A percentile compares a stretch with the other conserved stretches of the same genome.
These are phyloP conservation scores for Listronotus oregonensis DNA, from an alignment of 1,140 invertebrate species.

Conservation along the genomic window DNA sequence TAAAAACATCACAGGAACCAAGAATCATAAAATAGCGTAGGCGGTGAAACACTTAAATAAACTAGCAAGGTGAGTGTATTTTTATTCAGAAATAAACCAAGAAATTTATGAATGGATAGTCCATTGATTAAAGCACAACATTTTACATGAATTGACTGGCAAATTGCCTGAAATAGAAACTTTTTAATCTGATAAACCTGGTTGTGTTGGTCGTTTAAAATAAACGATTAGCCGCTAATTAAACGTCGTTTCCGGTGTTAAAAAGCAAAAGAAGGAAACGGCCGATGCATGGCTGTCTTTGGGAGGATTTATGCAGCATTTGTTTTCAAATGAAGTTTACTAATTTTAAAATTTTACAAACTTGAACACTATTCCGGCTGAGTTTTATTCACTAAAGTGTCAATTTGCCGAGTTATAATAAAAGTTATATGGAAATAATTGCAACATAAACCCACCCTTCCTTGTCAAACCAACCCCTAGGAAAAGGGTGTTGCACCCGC, in stretches of 20 bases:
- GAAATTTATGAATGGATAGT: slow-evolving; percentile 34
- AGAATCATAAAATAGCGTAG: slow-evolving; percentile 6
- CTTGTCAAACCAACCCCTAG: slow-evolving; percentile 12
- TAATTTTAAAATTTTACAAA: background rate
- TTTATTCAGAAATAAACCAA: slow-evolving; percentile 31
- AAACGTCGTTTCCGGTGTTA: slow-evolving; percentile 12
- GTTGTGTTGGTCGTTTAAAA: slow-evolving; percentile 11
- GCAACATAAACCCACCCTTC: background rate
- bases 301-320: slow-evolving; percentile 4
- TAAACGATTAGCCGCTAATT: slow-evolving; percentile 20
- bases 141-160: slow-evolving; percentile 32
- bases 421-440: too few species aligned
- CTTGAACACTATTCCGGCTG: too few species aligned
- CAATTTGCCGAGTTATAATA: too few species aligned
- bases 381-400: slow-evolving; percentile 1
- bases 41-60: slow-evolving; percentile 13
- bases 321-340: background rate
- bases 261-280: slow-evolving; percentile 2
- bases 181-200: slow-evolving; percentile 6
- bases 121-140: slow-evolving; percentile 24
- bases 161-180: slow-evolving; percentile 15
- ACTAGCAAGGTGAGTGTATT: slow-evolving; percentile 29
- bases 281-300: slow-evolving; percentile 8
- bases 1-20: background rate
- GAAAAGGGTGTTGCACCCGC: slow-evolving; percentile 36